Evolutionary conservation across 2,888 invertebrate species (phyloP), one percentile per base, ranked within the genome.

Genomic region (Idaea biselata): DNA sequence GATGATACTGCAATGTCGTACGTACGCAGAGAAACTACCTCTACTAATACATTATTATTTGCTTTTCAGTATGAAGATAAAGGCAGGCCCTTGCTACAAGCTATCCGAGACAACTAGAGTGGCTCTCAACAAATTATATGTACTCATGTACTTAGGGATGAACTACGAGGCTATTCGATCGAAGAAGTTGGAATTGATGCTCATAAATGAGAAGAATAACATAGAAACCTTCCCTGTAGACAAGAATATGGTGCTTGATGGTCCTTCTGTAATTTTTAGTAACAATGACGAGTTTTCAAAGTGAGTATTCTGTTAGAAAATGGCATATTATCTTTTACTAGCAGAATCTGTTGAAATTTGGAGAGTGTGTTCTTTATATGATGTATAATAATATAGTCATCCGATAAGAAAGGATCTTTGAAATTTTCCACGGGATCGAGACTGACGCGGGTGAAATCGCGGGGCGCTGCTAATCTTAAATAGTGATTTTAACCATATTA

Each of bases 61-160:
- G 68, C 76, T 6, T 81, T 86, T 65, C 76, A 93, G 93, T 25
- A 76, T 92, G 66, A 77, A 72, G 62, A 55, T 64, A 1, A 83
- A 82, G 66, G 74, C 81, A 1, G 93, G 93, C 0, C 53, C 71
- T 8, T 90, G 90, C 64, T 90, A 84, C 64, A 90, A 82, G 68
- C 71, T 93, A 16, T 80, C 87, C 5, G 83, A 87, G 11, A 31
- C 71, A 17, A 83, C 84, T 0, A 77, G 81, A 6, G 75, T 58
- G 1, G 81, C 86, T 1, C 72, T 93, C 1, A 70, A 87, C 61
- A 84, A 84, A 56, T 73, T 93, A 17, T 83, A 93, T 67, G 65
- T 87, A 4, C 73, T 93, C 1, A 91, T 89, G 86, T 93, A 91
- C 68, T 77, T 93, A 5, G 93, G 93, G 1, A 86, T 89, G 11